Percentiles rank a stretch among this genome's conserved stretches.
Conservation (phyloP, 2,797 vertebrate species). For the Eremophila alpestris region DNA sequence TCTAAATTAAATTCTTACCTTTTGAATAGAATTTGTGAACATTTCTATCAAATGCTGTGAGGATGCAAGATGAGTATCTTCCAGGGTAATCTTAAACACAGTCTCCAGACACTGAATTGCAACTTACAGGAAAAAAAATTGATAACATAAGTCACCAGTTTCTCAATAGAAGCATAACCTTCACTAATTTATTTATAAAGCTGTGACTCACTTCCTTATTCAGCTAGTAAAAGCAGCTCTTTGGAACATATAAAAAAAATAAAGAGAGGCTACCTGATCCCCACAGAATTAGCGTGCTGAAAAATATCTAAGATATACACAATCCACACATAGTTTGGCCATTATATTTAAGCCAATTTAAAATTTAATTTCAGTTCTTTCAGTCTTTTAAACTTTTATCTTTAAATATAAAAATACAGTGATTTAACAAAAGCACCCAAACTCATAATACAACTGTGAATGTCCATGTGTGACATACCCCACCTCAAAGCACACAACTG, state of each 20-base stretch:
- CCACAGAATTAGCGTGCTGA: not conserved
- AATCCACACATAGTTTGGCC: not conserved
- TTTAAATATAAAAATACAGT: not conserved
- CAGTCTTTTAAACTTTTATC: not conserved
- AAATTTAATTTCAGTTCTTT: not conserved
- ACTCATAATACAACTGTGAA: not conserved
- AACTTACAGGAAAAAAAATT: slow-evolving; percentile 74
- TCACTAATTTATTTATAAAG: not conserved
- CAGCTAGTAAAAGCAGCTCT: not conserved
- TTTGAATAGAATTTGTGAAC: slow-evolving; percentile 89
- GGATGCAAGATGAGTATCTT: slow-evolving; percentile 89
- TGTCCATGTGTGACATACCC: not conserved
- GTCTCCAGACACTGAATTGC: slow-evolving; percentile 98
- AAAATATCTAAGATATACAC: not conserved
- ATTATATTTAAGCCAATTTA: not conserved
- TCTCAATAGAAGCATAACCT: not conserved
- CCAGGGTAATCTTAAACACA: slow-evolving; percentile 91
- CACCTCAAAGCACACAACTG: not conserved
- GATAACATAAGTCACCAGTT: not conserved
- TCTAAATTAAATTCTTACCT: slow-evolving; percentile 78
- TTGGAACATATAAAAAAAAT: not conserved
- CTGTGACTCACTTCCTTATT: not conserved
- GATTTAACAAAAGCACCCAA: not conserved
- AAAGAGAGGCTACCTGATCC: not conserved
- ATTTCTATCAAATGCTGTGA: slow-evolving; percentile 90